These are phyloP conservation scores for Chelonus insularis DNA, from an alignment of 1,140 invertebrate species.

Conservation along the genomic window DNA sequence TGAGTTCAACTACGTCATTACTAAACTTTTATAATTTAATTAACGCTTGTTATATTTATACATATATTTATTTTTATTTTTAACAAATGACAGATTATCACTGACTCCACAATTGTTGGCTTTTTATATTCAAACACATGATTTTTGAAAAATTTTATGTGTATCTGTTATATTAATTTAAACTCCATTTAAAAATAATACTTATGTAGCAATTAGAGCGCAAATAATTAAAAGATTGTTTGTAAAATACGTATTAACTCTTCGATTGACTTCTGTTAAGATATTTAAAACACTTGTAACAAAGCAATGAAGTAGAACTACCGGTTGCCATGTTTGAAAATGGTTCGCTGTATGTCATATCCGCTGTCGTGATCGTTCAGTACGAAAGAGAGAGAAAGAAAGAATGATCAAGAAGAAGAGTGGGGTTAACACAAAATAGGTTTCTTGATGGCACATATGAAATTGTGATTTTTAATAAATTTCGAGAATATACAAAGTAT, in stretches of 20 bases:
- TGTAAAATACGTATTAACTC: too few species aligned
- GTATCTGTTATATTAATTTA: too few species aligned
- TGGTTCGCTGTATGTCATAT: constrained; percentile 44
- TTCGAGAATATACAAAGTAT: constrained; percentile 32
- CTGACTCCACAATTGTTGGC: too few species aligned
- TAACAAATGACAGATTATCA: neutral
- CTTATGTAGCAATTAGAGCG: too few species aligned
- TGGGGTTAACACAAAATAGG: constrained; percentile 53
- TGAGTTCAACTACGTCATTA: too few species aligned
- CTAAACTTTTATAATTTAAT: too few species aligned
- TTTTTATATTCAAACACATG: too few species aligned
- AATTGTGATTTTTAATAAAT: constrained; percentile 41
- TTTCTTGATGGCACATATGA: constrained; percentile 54
- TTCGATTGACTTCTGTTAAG: too few species aligned
- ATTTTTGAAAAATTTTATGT: too few species aligned
- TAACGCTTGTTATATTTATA: too few species aligned
- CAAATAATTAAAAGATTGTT: too few species aligned
- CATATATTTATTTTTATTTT: neutral
- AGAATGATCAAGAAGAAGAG: neutral
- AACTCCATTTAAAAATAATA: too few species aligned
- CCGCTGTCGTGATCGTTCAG: constrained; percentile 38
- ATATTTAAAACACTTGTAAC: neutral
- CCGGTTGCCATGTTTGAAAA: constrained; percentile 48
- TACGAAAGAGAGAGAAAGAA: constrained; percentile 34
- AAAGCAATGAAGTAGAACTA: neutral